phyloP scores from a whole-genome alignment of 2,888 invertebrate species.

The Trichogramma dendrolimi region DNA sequence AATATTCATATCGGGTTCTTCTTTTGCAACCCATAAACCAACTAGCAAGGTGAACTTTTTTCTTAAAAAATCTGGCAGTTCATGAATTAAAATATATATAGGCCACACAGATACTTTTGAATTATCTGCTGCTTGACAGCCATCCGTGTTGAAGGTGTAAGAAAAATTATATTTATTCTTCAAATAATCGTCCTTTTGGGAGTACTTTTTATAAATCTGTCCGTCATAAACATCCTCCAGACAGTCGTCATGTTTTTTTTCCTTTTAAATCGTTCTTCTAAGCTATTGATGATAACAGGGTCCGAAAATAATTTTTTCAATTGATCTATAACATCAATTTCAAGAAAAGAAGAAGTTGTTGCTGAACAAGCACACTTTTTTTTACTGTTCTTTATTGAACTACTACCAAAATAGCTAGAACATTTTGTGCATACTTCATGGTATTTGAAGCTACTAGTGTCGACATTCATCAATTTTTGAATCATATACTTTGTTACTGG shows the following conservation, averaged over 20 bases:
- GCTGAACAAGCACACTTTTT: background rate
- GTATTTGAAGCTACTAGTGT: background rate
- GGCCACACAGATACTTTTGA: conserved; percentile 3
- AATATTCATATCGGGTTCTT: conserved; percentile 26
- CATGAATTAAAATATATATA: conserved; percentile 16
- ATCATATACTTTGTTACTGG: conserved; percentile 4
- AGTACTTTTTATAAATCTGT: background rate
- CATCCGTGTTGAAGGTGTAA: conserved; percentile 9
- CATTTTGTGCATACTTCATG: background rate
- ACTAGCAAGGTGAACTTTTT: conserved; percentile 23
- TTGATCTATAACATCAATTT: background rate
- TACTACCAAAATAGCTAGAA: conserved; percentile 3
- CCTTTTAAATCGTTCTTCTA: background rate
- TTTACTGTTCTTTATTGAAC: background rate
- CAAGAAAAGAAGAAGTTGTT: background rate
- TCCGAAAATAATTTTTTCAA: background rate
- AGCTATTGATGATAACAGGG: background rate
- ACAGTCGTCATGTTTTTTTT: background rate
- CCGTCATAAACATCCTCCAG: conserved; percentile 8
- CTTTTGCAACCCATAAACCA: conserved; percentile 27
- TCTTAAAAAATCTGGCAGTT: conserved; percentile 26
- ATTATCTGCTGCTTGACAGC: background rate
- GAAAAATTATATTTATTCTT: conserved; percentile 1
- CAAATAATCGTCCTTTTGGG: background rate
- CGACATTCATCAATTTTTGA: background rate